Percentiles rank a stretch among this genome's conserved stretches.
These are phyloP conservation scores for Lottia gigantea DNA, from an alignment of 2,888 invertebrate species.

Conservation along the genomic window DNA sequence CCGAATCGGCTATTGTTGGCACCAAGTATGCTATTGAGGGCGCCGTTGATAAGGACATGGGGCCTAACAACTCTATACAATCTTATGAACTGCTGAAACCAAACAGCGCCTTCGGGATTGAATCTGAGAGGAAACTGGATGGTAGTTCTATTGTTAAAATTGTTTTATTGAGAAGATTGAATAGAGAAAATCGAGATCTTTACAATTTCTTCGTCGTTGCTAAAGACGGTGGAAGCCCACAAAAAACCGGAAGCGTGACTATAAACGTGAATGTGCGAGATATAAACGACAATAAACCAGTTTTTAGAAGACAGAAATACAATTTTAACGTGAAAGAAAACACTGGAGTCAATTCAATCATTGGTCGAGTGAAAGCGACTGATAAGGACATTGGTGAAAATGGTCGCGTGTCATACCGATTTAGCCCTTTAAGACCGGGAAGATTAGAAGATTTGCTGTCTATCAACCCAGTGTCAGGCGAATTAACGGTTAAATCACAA, in stretches of 20 bases:
- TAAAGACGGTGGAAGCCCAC: constrained; percentile 25
- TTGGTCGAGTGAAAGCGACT: constrained; percentile 76
- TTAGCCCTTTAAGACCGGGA: constrained; percentile 28
- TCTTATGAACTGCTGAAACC: constrained; percentile 13
- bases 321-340: constrained; percentile 31
- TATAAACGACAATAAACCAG: constrained; percentile 36
- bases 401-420: constrained; percentile 70
- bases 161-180: constrained; percentile 23
- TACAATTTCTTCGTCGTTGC: constrained; percentile 33
- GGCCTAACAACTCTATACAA: constrained; percentile 21
- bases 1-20: constrained; percentile 42
- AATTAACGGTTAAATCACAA: constrained; percentile 29
- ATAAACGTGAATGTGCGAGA: constrained; percentile 32
- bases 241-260: constrained; percentile 27
- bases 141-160: constrained; percentile 32
- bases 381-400: constrained; percentile 88
- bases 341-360: constrained; percentile 19
- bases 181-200: constrained; percentile 27
- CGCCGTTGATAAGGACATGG: constrained; percentile 32
- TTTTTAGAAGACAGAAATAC: constrained; percentile 31
- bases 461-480: constrained; percentile 35
- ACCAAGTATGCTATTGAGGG: constrained; percentile 35
- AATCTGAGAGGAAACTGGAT: constrained; percentile 29
- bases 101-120: constrained; percentile 28
- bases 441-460: constrained; percentile 29